phyloP scores from a whole-genome alignment of 2,113 vertebrate genomes.

The Proterorhinus semilunaris region DNA sequence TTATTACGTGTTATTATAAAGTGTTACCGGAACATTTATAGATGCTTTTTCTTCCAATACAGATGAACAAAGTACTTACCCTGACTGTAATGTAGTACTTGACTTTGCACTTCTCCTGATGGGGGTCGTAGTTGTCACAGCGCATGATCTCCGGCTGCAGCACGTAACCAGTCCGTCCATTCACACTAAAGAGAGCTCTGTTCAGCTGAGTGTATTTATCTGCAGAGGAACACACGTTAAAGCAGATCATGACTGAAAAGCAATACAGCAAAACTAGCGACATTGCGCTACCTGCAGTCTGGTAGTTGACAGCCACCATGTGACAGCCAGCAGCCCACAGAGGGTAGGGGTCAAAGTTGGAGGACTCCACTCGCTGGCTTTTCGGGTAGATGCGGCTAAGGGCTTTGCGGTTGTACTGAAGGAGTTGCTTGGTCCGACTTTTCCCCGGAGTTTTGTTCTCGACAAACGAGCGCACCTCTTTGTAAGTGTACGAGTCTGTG shows the following conservation, averaged over 20 bases:
- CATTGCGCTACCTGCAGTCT: constrained; percentile 85
- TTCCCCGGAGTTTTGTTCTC: constrained; percentile 87
- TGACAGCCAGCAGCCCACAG: constrained; percentile 91
- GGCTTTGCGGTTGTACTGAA: constrained; percentile 89
- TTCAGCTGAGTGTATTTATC: constrained; percentile 96
- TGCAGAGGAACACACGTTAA: constrained; percentile 47
- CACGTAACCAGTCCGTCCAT: constrained; percentile 87
- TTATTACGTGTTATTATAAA: not conserved
- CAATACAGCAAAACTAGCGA: not conserved
- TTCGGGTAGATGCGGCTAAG: constrained; percentile 95
- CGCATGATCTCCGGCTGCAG: constrained; percentile 94
- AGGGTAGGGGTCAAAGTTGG: constrained; percentile 94
- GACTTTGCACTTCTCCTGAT: constrained; percentile 78
- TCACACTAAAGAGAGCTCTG: constrained; percentile 88
- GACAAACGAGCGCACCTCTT: constrained; percentile 93
- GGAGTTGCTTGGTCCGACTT: constrained; percentile 78
- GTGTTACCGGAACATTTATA: not conserved
- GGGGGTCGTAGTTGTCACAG: constrained; percentile 83
- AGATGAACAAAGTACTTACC: constrained; percentile 53
- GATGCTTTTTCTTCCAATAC: not conserved
- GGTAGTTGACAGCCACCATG: constrained; percentile 97
- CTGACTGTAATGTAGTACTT: constrained; percentile 74
- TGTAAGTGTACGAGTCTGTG: constrained; percentile 85
- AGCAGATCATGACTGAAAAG: not conserved
- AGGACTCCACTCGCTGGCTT: constrained; percentile 93